Conservation (phyloP, 1,140 invertebrate species). For the Tetranychus urticae region DNA sequence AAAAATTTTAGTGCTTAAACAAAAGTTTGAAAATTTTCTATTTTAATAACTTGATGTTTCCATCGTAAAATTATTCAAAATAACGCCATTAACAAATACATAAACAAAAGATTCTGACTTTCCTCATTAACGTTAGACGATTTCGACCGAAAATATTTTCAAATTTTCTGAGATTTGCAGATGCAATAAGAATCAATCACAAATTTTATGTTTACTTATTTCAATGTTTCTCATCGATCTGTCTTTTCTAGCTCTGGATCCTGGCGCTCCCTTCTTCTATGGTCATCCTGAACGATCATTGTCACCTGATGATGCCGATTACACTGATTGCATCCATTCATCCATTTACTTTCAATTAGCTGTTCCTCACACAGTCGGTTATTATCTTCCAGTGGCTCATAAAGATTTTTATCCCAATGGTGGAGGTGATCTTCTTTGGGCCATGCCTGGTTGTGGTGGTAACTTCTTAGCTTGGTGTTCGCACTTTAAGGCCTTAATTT, state of each 20-base stretch:
- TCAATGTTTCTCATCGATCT: background rate
- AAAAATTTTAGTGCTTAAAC: too few relatives aligned
- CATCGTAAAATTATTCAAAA: too few relatives aligned
- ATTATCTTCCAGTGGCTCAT: conserved; percentile 36
- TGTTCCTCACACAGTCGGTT: conserved; percentile 42
- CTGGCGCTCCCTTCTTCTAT: conserved; percentile 72
- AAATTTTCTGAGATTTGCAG: too few relatives aligned
- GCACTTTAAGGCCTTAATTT: background rate
- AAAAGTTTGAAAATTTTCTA: too few relatives aligned
- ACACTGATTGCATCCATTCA: conserved; percentile 68
- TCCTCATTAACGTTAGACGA: too few relatives aligned
- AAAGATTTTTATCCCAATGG: conserved; percentile 58
- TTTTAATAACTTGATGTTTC: too few relatives aligned
- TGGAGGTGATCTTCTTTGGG: conserved; percentile 24
- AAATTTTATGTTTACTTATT: too few relatives aligned
- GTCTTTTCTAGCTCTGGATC: conserved; percentile 43
- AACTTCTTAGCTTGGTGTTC: background rate
- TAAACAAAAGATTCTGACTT: too few relatives aligned
- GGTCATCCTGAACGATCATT: conserved; percentile 47
- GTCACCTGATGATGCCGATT: conserved; percentile 51
- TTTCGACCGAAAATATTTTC: too few relatives aligned
- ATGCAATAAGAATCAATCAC: too few relatives aligned
- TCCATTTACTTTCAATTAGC: conserved; percentile 52
- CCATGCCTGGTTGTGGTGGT: conserved; percentile 37
- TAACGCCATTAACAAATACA: too few relatives aligned